Evolutionary conservation across 2,113 vertebrate genomes (phyloP), one percentile per base, ranked within the genome.

Genomic region (Grallaria varia): DNA sequence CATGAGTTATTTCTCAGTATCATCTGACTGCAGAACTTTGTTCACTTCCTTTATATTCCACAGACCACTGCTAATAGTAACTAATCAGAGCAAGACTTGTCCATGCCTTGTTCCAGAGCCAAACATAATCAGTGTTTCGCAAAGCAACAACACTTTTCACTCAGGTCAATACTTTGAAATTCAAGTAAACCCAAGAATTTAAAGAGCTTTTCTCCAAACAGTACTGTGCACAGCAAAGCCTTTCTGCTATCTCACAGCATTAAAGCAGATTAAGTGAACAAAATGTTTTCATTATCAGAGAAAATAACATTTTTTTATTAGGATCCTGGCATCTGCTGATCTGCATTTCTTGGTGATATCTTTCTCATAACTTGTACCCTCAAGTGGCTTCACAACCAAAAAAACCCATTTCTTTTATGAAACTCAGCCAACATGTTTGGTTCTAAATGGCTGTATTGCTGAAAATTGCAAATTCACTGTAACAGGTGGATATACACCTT

Each of bases 101-200:
- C 63, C 27, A 3, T 75, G 12, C 12, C 14, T 35, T 95, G 14
- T 84, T 94, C 56, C 25, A 60, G 37, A 52, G 16, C 1, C 49
- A 90, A 88, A 85, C 9, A n/a, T 52, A 90, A 67, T 53, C 63
- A 62, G 9, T 28, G 1, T 35, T 89, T 76, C 71, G 20, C 24
- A 94, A 89, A 90, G 25, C 12, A 87, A 39, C 15, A 27, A 8
- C 11, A 12, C 8, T 69, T 71, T 82, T 77, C 10, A 2, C 12
- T 92, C 18, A 40, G 23, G 76, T 91, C 31, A 95, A 47, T 30
- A 86, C 40, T 40, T 63, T 75, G 33, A 81, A 96, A 93, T 77
- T 83, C 31, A 88, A 96, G 18, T 42, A 73, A 84, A 58, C 5
- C 1, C 2, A 6, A 42, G 92, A 55, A 73, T 22, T 14, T 40